Conservation (phyloP, 2,113 vertebrate species). For the Bufo bufo region DNA sequence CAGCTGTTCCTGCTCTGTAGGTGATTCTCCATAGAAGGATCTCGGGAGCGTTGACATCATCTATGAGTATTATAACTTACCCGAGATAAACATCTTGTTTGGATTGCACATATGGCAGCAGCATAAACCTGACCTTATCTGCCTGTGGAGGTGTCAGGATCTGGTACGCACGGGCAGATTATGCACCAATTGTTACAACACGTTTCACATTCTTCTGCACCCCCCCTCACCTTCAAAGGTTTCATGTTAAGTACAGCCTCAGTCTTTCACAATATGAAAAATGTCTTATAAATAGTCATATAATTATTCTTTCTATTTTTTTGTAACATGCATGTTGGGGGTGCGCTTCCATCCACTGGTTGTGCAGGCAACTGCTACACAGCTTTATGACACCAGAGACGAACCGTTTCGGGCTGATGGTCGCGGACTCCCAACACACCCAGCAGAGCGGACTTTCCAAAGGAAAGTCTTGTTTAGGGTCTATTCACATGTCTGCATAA, state of each 20-base stretch:
- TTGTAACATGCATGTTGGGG: too few relatives aligned
- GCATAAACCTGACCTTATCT: constrained; percentile 9
- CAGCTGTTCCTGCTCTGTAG: neutral
- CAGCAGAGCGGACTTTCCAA: too few relatives aligned
- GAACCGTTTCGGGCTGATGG: too few relatives aligned
- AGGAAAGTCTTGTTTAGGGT: too few relatives aligned
- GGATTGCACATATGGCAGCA: neutral
- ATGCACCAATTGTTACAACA: constrained; percentile 5
- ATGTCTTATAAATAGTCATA: too few relatives aligned
- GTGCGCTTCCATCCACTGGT: neutral
- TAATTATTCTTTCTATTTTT: too few relatives aligned
- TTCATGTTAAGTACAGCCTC: neutral
- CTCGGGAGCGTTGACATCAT: neutral
- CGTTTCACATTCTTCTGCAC: constrained; percentile 12
- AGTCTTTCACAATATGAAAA: neutral
- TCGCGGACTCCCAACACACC: too few relatives aligned
- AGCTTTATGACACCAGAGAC: too few relatives aligned
- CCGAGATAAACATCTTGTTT: constrained; percentile 19
- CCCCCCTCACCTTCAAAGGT: neutral
- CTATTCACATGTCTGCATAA: too few relatives aligned
- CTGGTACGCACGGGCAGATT: neutral
- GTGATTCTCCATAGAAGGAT: too few relatives aligned
- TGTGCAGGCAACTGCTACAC: too few relatives aligned
- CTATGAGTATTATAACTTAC: neutral
- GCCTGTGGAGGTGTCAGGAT: neutral